Evolutionary conservation across 2,797 vertebrate genomes (phyloP).

Genomic region (Hoplostethus atlanticus): DNA sequence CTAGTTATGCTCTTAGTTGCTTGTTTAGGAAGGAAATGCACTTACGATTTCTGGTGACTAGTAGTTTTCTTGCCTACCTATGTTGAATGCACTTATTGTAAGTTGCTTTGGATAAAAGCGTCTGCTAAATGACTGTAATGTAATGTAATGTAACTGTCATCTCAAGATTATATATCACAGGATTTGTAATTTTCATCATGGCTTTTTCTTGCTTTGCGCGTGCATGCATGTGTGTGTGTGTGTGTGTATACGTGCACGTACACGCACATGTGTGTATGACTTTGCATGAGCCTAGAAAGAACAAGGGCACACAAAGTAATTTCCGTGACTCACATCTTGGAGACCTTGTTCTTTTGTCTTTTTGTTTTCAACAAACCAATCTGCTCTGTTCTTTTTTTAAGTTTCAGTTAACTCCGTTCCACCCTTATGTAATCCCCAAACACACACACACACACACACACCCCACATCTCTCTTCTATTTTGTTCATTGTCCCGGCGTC

Average conservation of each 20-base stretch:
- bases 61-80: too few relatives aligned
- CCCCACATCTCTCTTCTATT: not conserved
- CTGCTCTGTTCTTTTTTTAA: constrained; percentile 9
- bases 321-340: constrained; percentile 11
- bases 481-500: constrained; percentile 15
- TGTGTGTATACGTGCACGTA: constrained; percentile 7
- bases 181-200: constrained; percentile 23
- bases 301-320: constrained; percentile 16
- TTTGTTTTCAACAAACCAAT: constrained; percentile 27
- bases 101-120: too few relatives aligned
- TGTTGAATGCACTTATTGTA: too few relatives aligned
- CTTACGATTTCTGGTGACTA: too few relatives aligned
- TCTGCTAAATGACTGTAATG: too few relatives aligned
- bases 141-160: too few relatives aligned
- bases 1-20: too few relatives aligned
- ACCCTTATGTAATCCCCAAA: constrained; percentile 23
- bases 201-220: constrained; percentile 9
- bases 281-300: constrained; percentile 3
- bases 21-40: too few relatives aligned
- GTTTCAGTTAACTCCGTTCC: constrained; percentile 18
- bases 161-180: constrained; percentile 33
- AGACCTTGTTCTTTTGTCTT: not conserved
- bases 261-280: not conserved
- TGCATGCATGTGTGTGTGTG: constrained; percentile 6
- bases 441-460: not conserved